Evolutionary conservation across 1,140 invertebrate genomes (phyloP).

Genomic region (Drosophila guanche): DNA sequence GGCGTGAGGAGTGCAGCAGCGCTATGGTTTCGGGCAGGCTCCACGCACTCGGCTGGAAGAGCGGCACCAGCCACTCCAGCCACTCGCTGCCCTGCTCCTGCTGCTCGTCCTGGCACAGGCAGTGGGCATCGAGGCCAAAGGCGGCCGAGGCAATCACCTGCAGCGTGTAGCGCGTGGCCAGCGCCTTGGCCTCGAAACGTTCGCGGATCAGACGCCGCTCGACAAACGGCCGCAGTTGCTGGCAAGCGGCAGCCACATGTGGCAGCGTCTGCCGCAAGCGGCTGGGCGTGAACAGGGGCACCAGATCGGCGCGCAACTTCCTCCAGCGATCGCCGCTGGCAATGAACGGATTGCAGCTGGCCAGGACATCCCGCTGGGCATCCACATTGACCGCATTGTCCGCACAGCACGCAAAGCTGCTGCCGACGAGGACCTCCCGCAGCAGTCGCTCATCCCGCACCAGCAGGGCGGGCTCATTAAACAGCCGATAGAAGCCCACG

Average conservation of each 20-base stretch:
- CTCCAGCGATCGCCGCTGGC: conserved; percentile 55
- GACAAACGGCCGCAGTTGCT: conserved; percentile 25
- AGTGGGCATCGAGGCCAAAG: conserved; percentile 56
- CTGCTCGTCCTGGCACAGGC: conserved; percentile 2
- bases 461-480: conserved; percentile 65
- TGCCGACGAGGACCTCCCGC: conserved; percentile 33
- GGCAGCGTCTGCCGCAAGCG: conserved; percentile 46
- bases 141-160: conserved; percentile 63
- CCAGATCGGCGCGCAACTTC: conserved; percentile 41
- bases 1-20: conserved; percentile 46
- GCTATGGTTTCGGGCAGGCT: conserved; percentile 61
- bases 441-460: conserved; percentile 50
- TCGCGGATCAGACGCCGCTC: neutral
- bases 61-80: conserved; percentile 32
- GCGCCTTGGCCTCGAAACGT: conserved; percentile 46
- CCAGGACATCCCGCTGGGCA: conserved; percentile 34
- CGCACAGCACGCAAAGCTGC: conserved; percentile 39
- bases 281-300: conserved; percentile 60
- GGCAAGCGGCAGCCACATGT: conserved; percentile 37
- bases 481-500: conserved; percentile 63
- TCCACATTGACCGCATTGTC: conserved; percentile 57
- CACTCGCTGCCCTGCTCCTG: conserved; percentile 18
- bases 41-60: conserved; percentile 52
- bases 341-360: conserved; percentile 60
- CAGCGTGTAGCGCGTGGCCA: conserved; percentile 55